Evolutionary conservation across 64 coral and sea anemone genomes (phyloP).

Genomic region (Actinia equina): DNA sequence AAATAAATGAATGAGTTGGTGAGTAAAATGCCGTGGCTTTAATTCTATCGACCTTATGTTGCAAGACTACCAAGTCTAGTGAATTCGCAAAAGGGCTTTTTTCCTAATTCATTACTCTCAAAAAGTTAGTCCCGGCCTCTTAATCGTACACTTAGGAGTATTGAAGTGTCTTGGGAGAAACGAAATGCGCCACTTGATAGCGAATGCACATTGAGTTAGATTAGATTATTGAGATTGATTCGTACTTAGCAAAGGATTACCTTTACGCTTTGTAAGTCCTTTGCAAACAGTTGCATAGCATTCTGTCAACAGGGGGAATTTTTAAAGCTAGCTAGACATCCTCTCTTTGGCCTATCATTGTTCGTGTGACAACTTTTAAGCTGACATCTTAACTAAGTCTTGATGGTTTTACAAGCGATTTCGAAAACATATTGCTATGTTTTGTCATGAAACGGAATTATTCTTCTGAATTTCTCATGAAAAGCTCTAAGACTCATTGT

Average conservation of each 20-base stretch:
- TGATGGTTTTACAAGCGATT: not conserved
- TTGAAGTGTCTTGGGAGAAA: constrained; percentile 17
- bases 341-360: not conserved
- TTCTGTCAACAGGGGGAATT: constrained; percentile 9
- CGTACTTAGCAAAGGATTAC: not conserved
- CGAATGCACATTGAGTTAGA: constrained; percentile 9
- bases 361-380: not conserved
- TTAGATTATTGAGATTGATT: constrained; percentile 13
- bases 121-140: not conserved
- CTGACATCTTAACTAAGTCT: constrained; percentile 21
- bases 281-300: not conserved
- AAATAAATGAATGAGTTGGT: not conserved
- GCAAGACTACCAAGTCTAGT: not conserved
- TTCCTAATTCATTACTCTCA: not conserved
- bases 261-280: not conserved
- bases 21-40: not conserved
- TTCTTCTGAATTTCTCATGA: not conserved
- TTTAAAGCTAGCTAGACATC: not conserved
- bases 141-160: not conserved
- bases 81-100: not conserved
- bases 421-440: constrained; percentile 8
- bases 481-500: not conserved
- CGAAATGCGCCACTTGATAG: constrained; percentile 16
- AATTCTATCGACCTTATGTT: not conserved
- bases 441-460: not conserved